Conservation (phyloP, 1,140 invertebrate species). For the Drosophila murphyi region DNA sequence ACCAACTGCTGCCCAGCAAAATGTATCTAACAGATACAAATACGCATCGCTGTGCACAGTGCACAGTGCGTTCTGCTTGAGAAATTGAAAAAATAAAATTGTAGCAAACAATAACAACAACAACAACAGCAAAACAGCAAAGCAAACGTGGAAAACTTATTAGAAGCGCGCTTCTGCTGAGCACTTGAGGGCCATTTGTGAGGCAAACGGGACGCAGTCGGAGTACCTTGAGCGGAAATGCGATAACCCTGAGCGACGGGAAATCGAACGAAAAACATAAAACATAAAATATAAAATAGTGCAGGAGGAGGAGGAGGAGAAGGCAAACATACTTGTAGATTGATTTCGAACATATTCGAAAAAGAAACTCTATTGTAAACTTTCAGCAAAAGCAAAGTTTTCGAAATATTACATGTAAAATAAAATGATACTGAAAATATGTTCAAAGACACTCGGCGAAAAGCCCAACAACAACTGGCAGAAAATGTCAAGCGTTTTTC, state of each 20-base stretch:
- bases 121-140: slow-evolving; percentile 27
- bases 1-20: slow-evolving; percentile 9
- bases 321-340: slow-evolving; percentile 26
- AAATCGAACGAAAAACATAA: slow-evolving; percentile 28
- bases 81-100: slow-evolving; percentile 6
- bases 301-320: too few species aligned
- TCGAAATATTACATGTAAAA: too few species aligned
- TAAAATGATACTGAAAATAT: too few species aligned
- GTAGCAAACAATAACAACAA: slow-evolving; percentile 19
- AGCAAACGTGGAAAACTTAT: slow-evolving; percentile 52
- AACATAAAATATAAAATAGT: slow-evolving; percentile 27
- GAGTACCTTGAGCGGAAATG: slow-evolving; percentile 75
- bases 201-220: slow-evolving; percentile 15
- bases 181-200: slow-evolving; percentile 62
- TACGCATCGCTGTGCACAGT: background rate
- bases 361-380: too few species aligned
- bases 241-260: slow-evolving; percentile 74
- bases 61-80: slow-evolving; percentile 20
- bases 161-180: slow-evolving; percentile 15
- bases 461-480: too few species aligned
- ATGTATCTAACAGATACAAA: slow-evolving; percentile 34
- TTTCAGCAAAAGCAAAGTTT: too few species aligned
- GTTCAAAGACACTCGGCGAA: too few species aligned
- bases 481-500: too few species aligned
- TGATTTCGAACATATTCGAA: background rate